Conservation (phyloP, 2,888 invertebrate species). For the Campaea margaritaria region DNA sequence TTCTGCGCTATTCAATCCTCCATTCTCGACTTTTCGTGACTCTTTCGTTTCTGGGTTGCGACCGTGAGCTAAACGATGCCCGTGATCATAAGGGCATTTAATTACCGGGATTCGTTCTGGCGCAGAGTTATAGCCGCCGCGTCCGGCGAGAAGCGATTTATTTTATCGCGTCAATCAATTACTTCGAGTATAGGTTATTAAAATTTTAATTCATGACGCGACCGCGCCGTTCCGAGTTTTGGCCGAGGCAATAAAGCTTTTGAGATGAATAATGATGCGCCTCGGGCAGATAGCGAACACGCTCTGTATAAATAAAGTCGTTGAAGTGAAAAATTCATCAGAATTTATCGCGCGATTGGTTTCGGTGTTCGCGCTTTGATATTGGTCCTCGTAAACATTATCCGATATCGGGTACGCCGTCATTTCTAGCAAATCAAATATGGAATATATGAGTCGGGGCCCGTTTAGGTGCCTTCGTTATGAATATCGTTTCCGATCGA, state of each 20-base stretch:
- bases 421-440: constrained; percentile 36
- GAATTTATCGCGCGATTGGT: constrained; percentile 63
- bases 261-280: constrained; percentile 72
- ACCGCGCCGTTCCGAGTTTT: constrained; percentile 56
- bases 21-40: not conserved
- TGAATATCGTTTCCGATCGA: constrained; percentile 40
- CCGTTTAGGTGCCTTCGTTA: constrained; percentile 40
- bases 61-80: constrained; percentile 20
- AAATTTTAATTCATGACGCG: constrained; percentile 68
- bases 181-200: constrained; percentile 66
- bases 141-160: constrained; percentile 60
- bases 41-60: not conserved
- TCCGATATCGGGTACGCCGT: constrained; percentile 29
- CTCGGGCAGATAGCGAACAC: constrained; percentile 65
- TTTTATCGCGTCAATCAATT: constrained; percentile 79
- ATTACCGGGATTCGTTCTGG: constrained; percentile 68
- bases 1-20: constrained; percentile 1
- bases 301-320: constrained; percentile 75
- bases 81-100: constrained; percentile 42
- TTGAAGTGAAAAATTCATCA: constrained; percentile 74
- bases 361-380: constrained; percentile 35
- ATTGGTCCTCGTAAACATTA: constrained; percentile 36
- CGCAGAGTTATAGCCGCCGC: constrained; percentile 43
- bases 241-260: constrained; percentile 69
- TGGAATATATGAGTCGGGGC: constrained; percentile 36